Evolutionary conservation across 2,797 vertebrate genomes (phyloP).

Genomic region (Darevskia mixta): DNA sequence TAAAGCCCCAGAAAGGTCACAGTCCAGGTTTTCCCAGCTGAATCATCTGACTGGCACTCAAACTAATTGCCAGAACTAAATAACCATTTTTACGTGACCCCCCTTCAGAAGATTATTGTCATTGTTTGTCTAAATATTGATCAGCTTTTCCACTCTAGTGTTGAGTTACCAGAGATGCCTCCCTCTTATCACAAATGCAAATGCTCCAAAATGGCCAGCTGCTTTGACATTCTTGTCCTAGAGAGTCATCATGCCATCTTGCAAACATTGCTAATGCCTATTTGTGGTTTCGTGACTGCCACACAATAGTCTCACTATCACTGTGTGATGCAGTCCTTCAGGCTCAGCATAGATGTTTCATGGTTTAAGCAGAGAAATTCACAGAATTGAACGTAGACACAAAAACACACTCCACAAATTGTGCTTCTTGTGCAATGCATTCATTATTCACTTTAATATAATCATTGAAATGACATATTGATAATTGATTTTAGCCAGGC

Average conservation of each 20-base stretch:
- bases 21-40: constrained; percentile 43
- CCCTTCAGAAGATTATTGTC: constrained; percentile 35
- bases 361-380: not conserved
- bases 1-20: constrained; percentile 54
- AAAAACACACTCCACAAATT: too few species aligned
- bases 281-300: constrained; percentile 11
- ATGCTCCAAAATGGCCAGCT: constrained; percentile 19
- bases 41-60: constrained; percentile 33
- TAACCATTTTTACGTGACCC: not conserved
- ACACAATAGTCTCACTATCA: not conserved
- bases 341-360: not conserved
- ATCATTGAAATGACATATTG: not conserved
- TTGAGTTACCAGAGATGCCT: constrained; percentile 28
- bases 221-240: constrained; percentile 27
- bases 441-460: not conserved
- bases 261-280: constrained; percentile 24
- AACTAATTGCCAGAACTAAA: constrained; percentile 34
- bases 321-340: constrained; percentile 4
- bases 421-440: not conserved
- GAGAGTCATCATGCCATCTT: constrained; percentile 18
- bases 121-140: constrained; percentile 35
- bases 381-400: not conserved
- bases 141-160: constrained; percentile 38
- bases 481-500: not conserved
- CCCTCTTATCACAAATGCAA: constrained; percentile 33